phyloP scores from a whole-genome alignment of 2,113 vertebrate genomes.

The Plecotus auritus region DNA sequence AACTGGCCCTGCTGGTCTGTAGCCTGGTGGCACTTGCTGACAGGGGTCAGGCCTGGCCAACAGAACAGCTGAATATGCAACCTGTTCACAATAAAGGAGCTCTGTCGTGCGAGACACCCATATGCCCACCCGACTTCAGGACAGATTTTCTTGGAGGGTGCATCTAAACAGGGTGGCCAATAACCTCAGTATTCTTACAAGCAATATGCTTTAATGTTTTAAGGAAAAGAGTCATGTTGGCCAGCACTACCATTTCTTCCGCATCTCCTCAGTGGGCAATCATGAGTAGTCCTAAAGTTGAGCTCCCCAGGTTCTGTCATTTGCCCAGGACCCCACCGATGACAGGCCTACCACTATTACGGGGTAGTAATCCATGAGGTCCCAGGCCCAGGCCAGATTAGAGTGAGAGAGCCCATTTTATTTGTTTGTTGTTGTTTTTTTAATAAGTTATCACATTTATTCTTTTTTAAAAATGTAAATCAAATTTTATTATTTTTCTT shows the following conservation, averaged over 20 bases:
- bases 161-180: conserved; percentile 74
- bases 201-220: conserved; percentile 83
- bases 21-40: not conserved
- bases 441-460: no score
- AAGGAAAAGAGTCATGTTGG: conserved; percentile 80
- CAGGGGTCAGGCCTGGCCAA: not conserved
- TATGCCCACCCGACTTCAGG: conserved; percentile 80
- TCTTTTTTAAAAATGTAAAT: no score
- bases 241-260: conserved; percentile 83
- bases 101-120: conserved; percentile 68
- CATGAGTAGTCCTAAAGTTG: conserved; percentile 83
- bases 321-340: conserved; percentile 40
- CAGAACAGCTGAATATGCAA: conserved; percentile 42
- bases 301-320: conserved; percentile 83
- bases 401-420: conserved; percentile 66
- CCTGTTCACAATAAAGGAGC: conserved; percentile 72
- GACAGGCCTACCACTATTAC: conserved; percentile 75
- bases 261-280: conserved; percentile 81
- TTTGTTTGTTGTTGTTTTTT: no score
- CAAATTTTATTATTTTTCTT: no score
- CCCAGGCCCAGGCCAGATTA: conserved; percentile 29
- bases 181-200: conserved; percentile 75
- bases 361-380: conserved; percentile 73
- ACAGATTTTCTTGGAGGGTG: conserved; percentile 82
- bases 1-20: not conserved